Evolutionary conservation across 2,888 invertebrate genomes (phyloP), one percentile per base, ranked within the genome.

Genomic region (Geophilus truncorum): DNA sequence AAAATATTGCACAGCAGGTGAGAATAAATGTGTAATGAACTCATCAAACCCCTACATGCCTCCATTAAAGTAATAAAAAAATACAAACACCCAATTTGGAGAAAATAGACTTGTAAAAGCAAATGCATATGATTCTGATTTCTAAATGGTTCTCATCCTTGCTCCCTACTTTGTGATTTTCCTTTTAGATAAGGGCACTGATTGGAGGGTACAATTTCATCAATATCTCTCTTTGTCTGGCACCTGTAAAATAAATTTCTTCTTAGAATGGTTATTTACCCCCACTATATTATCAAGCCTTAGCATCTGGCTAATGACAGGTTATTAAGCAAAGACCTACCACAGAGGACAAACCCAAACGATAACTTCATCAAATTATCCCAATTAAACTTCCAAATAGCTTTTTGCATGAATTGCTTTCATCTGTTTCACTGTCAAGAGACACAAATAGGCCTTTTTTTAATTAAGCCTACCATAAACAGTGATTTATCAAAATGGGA

Each of bases 141-240:
- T 62, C 62, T 62, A 62, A 28, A 62, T 62, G 62, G 4, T 62
- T 25, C 10, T 25, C 62, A 45, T 45, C 62, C 62, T 28, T 62
- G 25, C 62, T 28, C 62, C 28, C 28, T 62, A 62, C 23, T 5
- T 23, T 1, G 12, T 62, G 62, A 62, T 62, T 62, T 62, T 25
- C 25, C 28, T 28, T 28, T 23, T 62, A 62, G 62, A 62, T 62
- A 62, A 62, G n/a, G n/a, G 28, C 62, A 62, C 25, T 62, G 62
- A 62, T 62, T 62, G 62, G 62, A 62, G 62, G 62, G 62, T 62
- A 62, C 62, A 62, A 62, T 62, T 62, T 62, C 62, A 62, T 62
- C 62, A 62, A 62, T 62, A 62, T 62, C 62, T 62, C 62, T 62
- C 57, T 45, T 45, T 62, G 25, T 5, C 62, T 62, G 23, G 23